phyloP scores from a whole-genome alignment of 2,113 vertebrate genomes.

The Oncorhynchus nerka region DNA sequence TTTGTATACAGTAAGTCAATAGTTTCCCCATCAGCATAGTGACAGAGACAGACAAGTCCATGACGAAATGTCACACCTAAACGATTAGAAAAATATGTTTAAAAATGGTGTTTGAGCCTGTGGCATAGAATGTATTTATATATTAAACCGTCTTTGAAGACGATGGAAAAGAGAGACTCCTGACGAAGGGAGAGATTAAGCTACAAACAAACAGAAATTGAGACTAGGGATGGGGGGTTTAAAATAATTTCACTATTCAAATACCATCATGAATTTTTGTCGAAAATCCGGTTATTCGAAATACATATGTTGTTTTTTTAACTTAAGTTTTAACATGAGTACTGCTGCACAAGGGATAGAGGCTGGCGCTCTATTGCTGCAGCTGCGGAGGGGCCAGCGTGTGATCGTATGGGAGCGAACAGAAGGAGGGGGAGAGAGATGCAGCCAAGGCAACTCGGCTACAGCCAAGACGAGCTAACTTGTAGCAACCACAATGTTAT shows the following conservation, averaged over 20 bases:
- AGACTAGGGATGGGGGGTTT: not conserved
- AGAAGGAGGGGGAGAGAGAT: too few relatives aligned
- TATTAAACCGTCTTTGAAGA: not conserved
- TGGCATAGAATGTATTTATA: not conserved
- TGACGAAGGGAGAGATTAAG: not conserved
- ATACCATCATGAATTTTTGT: too few relatives aligned
- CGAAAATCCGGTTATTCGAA: too few relatives aligned
- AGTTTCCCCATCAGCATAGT: not conserved
- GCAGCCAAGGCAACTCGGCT: too few relatives aligned
- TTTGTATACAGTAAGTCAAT: not conserved
- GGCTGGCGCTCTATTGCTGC: too few relatives aligned
- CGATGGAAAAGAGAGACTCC: not conserved
- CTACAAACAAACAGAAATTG: not conserved
- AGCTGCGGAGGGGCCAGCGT: too few relatives aligned
- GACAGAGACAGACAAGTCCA: not conserved
- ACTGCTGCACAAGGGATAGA: not conserved
- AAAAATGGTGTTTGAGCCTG: not conserved
- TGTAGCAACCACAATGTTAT: too few relatives aligned
- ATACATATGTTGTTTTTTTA: too few relatives aligned
- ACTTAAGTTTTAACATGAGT: not conserved
- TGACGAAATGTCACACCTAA: slow-evolving; percentile 11
- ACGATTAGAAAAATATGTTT: not conserved
- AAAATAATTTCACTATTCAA: too few relatives aligned
- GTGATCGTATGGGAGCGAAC: too few relatives aligned
- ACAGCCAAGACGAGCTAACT: too few relatives aligned